Conservation (phyloP, 2,797 vertebrate species). For the Gymnoscopelus microlampas region DNA sequence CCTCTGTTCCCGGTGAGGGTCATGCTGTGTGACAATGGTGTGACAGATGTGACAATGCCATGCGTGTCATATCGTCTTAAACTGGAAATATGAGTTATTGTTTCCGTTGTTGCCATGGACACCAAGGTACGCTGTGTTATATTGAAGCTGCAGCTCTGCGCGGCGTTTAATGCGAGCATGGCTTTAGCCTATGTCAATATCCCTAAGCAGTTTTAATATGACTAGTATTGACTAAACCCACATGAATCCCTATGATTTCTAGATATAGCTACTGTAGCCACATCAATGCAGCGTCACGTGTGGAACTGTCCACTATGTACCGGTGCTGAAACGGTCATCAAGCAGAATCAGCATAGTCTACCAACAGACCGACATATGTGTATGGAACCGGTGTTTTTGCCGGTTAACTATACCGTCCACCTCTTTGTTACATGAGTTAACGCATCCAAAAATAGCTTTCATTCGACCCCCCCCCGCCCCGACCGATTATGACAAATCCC, state of each 20-base stretch:
- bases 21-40: background rate
- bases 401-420: slow-evolving; percentile 10
- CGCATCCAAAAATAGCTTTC: slow-evolving; percentile 9
- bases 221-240: background rate
- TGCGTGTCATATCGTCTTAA: slow-evolving; percentile 16
- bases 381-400: slow-evolving; percentile 3
- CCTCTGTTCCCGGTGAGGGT: background rate
- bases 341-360: background rate
- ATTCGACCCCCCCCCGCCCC: slow-evolving; percentile 42
- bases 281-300: slow-evolving; percentile 9
- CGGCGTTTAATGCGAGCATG: background rate
- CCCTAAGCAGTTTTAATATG: background rate
- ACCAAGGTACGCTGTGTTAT: slow-evolving; percentile 39
- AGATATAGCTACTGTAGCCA: background rate
- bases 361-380: slow-evolving; percentile 1
- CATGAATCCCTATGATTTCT: too few species aligned
- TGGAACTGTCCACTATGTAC: slow-evolving; percentile 66
- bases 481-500: slow-evolving; percentile 54
- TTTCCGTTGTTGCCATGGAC: slow-evolving; percentile 78
- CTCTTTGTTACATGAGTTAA: background rate
- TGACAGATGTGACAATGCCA: slow-evolving; percentile 13
- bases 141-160: slow-evolving; percentile 16
- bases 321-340: slow-evolving; percentile 68
- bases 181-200: background rate
- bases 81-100: slow-evolving; percentile 50